Percentiles rank a stretch among this genome's conserved stretches.
phyloP scores from a whole-genome alignment of 2,797 vertebrate genomes.

The Tauraco hartlaubi region DNA sequence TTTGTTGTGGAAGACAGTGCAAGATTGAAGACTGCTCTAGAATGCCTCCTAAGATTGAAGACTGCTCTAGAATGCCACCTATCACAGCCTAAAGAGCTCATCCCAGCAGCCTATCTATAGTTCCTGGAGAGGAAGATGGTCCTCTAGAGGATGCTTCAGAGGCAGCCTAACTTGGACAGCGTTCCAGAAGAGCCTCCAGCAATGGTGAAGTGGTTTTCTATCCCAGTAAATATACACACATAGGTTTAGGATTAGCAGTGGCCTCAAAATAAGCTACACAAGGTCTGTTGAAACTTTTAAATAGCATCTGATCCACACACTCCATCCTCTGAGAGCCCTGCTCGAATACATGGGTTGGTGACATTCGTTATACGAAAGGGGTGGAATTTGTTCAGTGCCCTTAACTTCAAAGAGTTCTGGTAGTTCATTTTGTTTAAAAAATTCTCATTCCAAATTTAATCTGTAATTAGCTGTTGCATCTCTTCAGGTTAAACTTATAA shows the following conservation, averaged over 20 bases:
- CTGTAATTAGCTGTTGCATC: constrained; percentile 23
- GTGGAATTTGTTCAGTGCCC: not conserved
- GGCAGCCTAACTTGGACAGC: not conserved
- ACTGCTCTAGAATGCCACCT: not conserved
- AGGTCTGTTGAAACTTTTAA: not conserved
- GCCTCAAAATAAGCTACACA: not conserved
- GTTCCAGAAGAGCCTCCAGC: not conserved
- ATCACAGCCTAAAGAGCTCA: not conserved
- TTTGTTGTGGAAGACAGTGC: not conserved
- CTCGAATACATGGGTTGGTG: not conserved
- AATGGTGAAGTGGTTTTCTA: not conserved
- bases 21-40: not conserved
- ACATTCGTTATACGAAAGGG: not conserved
- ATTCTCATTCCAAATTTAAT: not conserved
- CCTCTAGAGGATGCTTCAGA: not conserved
- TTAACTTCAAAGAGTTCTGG: not conserved
- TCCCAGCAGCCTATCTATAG: not conserved
- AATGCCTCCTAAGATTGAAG: not conserved
- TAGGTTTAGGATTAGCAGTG: not conserved
- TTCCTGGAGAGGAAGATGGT: not conserved
- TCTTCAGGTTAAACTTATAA: constrained; percentile 43
- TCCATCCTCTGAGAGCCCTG: not conserved
- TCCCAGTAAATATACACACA: not conserved
- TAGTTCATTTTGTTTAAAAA: not conserved
- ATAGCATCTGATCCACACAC: not conserved